phyloP scores from a whole-genome alignment of 2,113 vertebrate genomes.

The Odontesthes bonariensis region DNA sequence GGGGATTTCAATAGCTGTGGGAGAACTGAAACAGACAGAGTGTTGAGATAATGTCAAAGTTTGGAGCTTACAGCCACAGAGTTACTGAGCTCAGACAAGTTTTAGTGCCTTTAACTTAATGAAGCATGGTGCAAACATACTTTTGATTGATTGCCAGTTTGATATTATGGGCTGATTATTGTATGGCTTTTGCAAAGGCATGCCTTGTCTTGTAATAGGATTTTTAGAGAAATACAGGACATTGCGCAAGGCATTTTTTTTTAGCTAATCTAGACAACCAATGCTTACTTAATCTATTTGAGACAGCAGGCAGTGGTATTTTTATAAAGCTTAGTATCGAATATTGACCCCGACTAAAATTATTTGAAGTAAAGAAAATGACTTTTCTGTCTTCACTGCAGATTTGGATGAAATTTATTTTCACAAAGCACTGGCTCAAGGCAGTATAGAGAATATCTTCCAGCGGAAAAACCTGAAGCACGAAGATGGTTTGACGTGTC shows the following conservation, averaged over 20 bases:
- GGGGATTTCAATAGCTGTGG: constrained; percentile 5
- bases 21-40: constrained; percentile 21
- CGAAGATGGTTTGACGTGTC: constrained; percentile 4
- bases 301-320: neutral
- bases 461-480: constrained; percentile 3
- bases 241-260: constrained; percentile 12
- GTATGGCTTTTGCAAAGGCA: constrained; percentile 4
- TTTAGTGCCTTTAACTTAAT: constrained; percentile 44
- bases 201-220: constrained; percentile 12
- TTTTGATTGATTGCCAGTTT: constrained; percentile 22
- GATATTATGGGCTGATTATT: constrained; percentile 5
- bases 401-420: constrained; percentile 2
- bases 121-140: constrained; percentile 33
- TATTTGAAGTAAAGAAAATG: too few species aligned
- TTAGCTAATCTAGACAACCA: neutral
- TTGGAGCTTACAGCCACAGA: neutral
- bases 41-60: constrained; percentile 28
- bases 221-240: neutral
- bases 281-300: neutral
- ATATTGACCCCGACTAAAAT: neutral
- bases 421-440: neutral
- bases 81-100: constrained; percentile 21
- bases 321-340: neutral
- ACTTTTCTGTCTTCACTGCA: neutral
- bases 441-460: constrained; percentile 9